Evolutionary conservation across 1,140 invertebrate species (phyloP).

Genomic region (Papilio dardanus): DNA sequence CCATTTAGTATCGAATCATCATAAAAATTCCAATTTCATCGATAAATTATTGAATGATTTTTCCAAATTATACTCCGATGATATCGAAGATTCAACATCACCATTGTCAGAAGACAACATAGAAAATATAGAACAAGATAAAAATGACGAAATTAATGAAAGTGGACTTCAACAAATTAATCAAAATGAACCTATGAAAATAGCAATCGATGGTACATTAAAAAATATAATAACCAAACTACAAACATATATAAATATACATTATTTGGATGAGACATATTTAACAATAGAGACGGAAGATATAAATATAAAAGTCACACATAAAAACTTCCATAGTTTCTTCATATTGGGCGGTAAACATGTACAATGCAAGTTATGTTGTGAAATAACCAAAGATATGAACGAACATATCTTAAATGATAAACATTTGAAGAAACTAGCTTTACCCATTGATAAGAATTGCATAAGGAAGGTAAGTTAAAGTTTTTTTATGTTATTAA

Average conservation of each 20-base stretch:
- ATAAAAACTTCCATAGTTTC: constrained; percentile 16
- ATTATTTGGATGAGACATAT: too few species aligned
- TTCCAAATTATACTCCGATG: constrained; percentile 32
- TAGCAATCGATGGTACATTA: too few species aligned
- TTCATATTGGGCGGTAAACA: background rate
- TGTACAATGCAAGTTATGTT: constrained; percentile 6
- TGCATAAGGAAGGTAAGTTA: constrained; percentile 17
- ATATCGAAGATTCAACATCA: too few species aligned
- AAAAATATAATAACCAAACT: too few species aligned
- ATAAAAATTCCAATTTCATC: constrained; percentile 38
- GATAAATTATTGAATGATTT: constrained; percentile 40
- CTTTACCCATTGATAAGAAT: background rate
- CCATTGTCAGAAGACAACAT: too few species aligned
- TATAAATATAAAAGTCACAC: background rate
- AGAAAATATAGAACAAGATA: background rate
- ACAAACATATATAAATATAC: too few species aligned
- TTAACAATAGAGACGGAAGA: background rate
- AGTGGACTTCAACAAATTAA: too few species aligned
- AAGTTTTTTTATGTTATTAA: too few species aligned
- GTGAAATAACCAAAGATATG: background rate
- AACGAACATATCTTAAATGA: background rate
- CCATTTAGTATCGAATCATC: constrained; percentile 36
- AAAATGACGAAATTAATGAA: background rate
- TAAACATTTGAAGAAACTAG: background rate
- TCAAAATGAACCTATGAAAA: too few species aligned